Percentiles rank a stretch among this genome's conserved stretches.
Conservation (phyloP, 2,797 vertebrate genomes). For the Peromyscus melanophrys region DNA sequence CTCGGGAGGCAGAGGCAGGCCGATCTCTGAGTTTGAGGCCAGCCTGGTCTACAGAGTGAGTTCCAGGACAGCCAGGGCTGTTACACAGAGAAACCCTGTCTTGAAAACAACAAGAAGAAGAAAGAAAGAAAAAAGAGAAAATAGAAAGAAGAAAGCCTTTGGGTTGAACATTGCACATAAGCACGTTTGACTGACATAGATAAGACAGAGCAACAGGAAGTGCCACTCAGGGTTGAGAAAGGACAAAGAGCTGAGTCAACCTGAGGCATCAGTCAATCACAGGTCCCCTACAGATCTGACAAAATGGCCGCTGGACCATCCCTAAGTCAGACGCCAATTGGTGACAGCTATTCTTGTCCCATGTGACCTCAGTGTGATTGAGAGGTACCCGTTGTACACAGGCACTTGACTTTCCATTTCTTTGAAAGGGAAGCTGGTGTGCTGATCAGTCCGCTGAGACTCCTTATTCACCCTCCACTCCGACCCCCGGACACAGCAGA, state of each 20-base stretch:
- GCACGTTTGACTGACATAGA: neutral
- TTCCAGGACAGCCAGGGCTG: too few species aligned
- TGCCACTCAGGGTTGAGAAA: neutral
- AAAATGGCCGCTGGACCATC: neutral
- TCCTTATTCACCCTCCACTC: neutral
- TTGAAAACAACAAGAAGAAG: neutral
- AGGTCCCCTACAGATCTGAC: neutral
- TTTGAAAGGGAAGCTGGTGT: neutral
- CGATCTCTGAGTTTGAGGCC: too few species aligned
- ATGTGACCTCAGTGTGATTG: neutral
- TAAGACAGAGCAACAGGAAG: neutral
- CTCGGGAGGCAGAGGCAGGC: too few species aligned
- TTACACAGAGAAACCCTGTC: too few species aligned
- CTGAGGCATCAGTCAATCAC: neutral
- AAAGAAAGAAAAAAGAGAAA: neutral
- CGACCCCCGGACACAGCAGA: neutral
- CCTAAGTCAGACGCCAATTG: too few species aligned
- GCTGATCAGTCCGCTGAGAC: neutral
- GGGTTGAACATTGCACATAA: neutral
- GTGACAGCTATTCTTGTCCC: neutral
- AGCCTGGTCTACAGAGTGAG: neutral
- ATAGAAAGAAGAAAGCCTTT: neutral
- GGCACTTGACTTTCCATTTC: too few species aligned
- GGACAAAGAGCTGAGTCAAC: neutral
- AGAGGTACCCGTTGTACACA: too few species aligned